These are phyloP conservation scores for Apeltes quadracus DNA, from an alignment of 2,113 vertebrate genomes.

Conservation along the genomic window DNA sequence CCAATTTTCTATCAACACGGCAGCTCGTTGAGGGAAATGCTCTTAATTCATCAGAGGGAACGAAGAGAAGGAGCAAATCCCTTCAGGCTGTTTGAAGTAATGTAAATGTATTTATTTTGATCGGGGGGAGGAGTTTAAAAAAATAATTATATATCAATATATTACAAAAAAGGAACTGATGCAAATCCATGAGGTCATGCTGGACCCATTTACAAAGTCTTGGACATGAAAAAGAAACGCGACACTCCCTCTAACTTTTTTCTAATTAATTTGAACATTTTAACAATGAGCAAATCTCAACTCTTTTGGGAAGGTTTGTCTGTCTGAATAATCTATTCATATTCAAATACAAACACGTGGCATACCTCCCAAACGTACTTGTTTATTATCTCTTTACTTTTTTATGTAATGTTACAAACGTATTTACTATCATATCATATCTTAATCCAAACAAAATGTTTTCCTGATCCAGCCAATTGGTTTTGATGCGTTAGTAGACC, in stretches of 20 bases:
- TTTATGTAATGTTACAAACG: not conserved
- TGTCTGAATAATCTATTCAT: not conserved
- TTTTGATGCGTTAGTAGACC: not conserved
- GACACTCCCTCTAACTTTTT: not conserved
- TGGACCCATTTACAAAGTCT: not conserved
- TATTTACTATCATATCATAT: too few relatives aligned
- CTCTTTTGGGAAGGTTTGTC: not conserved
- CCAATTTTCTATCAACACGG: constrained; percentile 72
- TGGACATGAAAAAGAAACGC: not conserved
- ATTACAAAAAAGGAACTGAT: not conserved
- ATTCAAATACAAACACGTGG: not conserved
- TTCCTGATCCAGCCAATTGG: not conserved
- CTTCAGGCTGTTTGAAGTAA: constrained; percentile 67
- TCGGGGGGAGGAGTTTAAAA: constrained; percentile 11
- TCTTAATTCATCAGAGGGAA: constrained; percentile 73
- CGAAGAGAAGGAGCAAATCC: constrained; percentile 56
- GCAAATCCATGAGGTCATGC: not conserved
- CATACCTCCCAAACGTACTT: not conserved
- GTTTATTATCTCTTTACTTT: not conserved
- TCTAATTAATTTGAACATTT: too few relatives aligned
- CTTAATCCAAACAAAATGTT: not conserved
- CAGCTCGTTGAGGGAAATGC: constrained; percentile 60
- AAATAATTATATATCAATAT: not conserved
- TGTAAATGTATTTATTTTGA: constrained; percentile 71
- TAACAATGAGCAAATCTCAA: not conserved